These are phyloP conservation scores for Meloidogyne chitwoodi DNA, from an alignment of 1,140 invertebrate species.

Conservation along the genomic window DNA sequence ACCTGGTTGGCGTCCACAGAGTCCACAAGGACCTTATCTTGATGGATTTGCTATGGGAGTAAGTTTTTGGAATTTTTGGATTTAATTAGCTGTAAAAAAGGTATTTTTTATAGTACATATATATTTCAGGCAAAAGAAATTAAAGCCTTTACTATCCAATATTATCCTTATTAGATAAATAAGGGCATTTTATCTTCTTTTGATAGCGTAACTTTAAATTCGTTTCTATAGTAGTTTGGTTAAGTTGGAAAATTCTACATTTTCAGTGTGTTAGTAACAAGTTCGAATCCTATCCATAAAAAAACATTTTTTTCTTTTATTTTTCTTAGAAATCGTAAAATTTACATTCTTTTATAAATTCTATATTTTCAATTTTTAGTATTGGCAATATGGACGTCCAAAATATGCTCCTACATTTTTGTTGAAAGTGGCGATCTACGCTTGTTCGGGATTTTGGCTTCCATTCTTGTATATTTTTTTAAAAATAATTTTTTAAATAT, in stretches of 20 bases:
- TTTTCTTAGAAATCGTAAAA: too few relatives aligned
- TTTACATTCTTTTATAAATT: too few relatives aligned
- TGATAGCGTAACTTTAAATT: too few relatives aligned
- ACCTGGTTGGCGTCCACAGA: slow-evolving; percentile 32
- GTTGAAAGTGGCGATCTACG: slow-evolving; percentile 34
- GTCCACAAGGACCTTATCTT: slow-evolving; percentile 35
- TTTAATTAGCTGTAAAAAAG: not conserved
- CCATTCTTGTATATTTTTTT: slow-evolving; percentile 37
- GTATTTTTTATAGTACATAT: too few relatives aligned
- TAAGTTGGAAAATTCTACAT: slow-evolving; percentile 27
- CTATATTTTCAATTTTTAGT: slow-evolving; percentile 15
- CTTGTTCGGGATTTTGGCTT: slow-evolving; percentile 44
- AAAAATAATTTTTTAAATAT: not conserved
- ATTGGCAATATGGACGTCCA: slow-evolving; percentile 1
- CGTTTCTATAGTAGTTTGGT: too few relatives aligned
- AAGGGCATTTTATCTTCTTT: too few relatives aligned
- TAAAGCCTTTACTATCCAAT: too few relatives aligned
- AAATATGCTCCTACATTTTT: slow-evolving; percentile 35
- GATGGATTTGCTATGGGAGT: slow-evolving; percentile 47
- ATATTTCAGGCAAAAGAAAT: too few relatives aligned
- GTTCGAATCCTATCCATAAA: too few relatives aligned
- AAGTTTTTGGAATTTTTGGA: slow-evolving; percentile 27
- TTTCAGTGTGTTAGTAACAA: too few relatives aligned
- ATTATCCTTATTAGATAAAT: too few relatives aligned
- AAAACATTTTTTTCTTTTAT: too few relatives aligned